Conservation (phyloP, 2,113 vertebrate genomes). For the Casuarius casuarius region DNA sequence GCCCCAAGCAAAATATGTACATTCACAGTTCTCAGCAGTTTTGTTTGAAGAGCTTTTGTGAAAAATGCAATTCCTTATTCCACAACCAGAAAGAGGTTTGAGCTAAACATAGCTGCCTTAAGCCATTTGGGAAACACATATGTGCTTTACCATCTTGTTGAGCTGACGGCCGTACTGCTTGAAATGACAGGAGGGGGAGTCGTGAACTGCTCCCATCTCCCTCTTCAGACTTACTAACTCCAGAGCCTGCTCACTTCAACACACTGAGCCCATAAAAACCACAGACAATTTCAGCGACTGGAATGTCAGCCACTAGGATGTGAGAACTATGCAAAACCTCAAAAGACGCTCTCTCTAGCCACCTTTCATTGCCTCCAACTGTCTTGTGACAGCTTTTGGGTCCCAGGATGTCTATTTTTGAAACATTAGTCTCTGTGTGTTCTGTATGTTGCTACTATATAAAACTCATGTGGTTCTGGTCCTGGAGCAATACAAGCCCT, state of each 20-base stretch:
- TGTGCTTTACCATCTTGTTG: background rate
- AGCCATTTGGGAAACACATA: background rate
- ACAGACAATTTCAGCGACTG: background rate
- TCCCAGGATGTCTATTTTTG: background rate
- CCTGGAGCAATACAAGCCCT: background rate
- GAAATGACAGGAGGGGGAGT: background rate
- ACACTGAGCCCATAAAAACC: rapidly evolving
- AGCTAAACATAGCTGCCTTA: background rate
- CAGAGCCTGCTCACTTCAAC: background rate
- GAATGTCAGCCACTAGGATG: background rate
- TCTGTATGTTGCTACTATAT: background rate
- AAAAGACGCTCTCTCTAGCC: background rate
- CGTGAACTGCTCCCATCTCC: background rate
- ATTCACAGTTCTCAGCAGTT: background rate
- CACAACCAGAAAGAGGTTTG: background rate
- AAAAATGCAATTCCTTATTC: background rate
- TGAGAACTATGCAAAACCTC: background rate
- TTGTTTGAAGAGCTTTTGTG: background rate
- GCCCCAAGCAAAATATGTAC: background rate
- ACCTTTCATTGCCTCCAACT: background rate
- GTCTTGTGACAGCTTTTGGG: background rate
- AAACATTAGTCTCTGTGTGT: background rate
- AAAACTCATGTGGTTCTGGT: background rate
- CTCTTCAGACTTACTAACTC: background rate
- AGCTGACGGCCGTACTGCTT: background rate